phyloP scores from a whole-genome alignment of 2,797 vertebrate genomes.

The Sebastes oblongus region DNA sequence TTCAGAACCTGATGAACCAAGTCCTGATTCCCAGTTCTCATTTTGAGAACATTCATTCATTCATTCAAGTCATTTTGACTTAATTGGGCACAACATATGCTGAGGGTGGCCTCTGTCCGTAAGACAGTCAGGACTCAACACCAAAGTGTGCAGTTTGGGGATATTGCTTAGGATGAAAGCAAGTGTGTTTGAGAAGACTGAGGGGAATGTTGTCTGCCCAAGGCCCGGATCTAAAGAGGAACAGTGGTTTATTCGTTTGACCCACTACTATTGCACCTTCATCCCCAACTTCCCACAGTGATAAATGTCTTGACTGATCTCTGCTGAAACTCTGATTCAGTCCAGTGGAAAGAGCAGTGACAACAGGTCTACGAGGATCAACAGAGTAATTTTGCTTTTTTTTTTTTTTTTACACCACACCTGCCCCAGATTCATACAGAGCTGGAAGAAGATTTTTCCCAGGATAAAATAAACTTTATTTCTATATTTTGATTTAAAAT shows the following conservation, averaged over 20 bases:
- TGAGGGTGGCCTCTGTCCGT: not conserved
- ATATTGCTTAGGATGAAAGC: not conserved
- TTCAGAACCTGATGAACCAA: not conserved
- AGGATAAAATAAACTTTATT: not conserved
- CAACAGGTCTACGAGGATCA: constrained; percentile 8
- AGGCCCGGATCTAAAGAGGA: constrained; percentile 1
- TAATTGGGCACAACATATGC: not conserved
- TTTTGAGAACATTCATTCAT: too few relatives aligned
- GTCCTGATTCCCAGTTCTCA: not conserved
- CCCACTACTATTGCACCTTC: not conserved
- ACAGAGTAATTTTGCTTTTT: not conserved
- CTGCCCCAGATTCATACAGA: not conserved
- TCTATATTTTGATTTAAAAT: not conserved
- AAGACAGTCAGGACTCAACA: not conserved
- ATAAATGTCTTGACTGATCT: constrained; percentile 29
- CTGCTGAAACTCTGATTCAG: constrained; percentile 23
- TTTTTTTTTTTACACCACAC: not conserved
- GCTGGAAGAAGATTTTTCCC: not conserved
- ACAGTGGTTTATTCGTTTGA: constrained; percentile 23
- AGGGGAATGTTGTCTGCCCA: not conserved
- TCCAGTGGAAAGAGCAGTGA: constrained; percentile 14
- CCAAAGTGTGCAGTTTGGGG: not conserved
- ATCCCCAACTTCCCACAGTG: constrained; percentile 10
- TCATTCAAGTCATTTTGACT: not conserved
- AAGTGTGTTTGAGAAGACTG: constrained; percentile 2